phyloP scores from a whole-genome alignment of 2,113 vertebrate species.

The Melanotaenia duboulayi region DNA sequence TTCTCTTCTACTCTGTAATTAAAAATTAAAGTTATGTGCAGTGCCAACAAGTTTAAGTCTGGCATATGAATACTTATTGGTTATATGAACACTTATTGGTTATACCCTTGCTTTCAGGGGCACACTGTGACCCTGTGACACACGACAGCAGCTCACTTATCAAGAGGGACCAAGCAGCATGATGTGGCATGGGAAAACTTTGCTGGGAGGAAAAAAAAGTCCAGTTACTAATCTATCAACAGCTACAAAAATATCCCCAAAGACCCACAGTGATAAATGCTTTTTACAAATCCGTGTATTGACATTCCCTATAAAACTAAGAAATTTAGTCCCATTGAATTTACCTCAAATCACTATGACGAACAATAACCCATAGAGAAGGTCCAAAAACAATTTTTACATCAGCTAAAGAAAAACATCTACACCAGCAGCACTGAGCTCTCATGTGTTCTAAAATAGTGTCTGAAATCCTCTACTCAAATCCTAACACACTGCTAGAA shows the following conservation, averaged over 20 bases:
- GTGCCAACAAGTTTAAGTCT: too few relatives aligned
- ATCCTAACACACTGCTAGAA: slow-evolving; percentile 13
- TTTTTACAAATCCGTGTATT: slow-evolving; percentile 41
- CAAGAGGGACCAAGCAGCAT: slow-evolving; percentile 5
- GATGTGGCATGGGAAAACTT: slow-evolving; percentile 28
- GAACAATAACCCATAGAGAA: slow-evolving; percentile 31
- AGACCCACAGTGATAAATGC: slow-evolving; percentile 53
- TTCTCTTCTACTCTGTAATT: too few relatives aligned
- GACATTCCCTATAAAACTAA: slow-evolving; percentile 49
- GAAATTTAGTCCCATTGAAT: slow-evolving; percentile 32
- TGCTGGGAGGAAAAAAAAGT: slow-evolving; percentile 27
- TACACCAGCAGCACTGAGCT: slow-evolving; percentile 11
- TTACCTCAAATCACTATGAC: slow-evolving; percentile 22
- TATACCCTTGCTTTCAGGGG: not conserved
- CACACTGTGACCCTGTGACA: not conserved
- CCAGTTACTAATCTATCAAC: slow-evolving; percentile 42
- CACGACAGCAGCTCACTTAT: slow-evolving; percentile 10
- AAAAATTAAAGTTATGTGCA: too few relatives aligned
- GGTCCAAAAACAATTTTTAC: slow-evolving; percentile 18
- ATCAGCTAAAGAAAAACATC: slow-evolving; percentile 2
- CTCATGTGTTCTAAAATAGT: not conserved
- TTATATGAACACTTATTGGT: too few relatives aligned
- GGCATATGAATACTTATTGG: too few relatives aligned
- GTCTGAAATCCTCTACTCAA: slow-evolving; percentile 30
- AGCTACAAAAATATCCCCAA: slow-evolving; percentile 34